Conservation (phyloP, 2,888 invertebrate species). For the Ormia ochracea region DNA sequence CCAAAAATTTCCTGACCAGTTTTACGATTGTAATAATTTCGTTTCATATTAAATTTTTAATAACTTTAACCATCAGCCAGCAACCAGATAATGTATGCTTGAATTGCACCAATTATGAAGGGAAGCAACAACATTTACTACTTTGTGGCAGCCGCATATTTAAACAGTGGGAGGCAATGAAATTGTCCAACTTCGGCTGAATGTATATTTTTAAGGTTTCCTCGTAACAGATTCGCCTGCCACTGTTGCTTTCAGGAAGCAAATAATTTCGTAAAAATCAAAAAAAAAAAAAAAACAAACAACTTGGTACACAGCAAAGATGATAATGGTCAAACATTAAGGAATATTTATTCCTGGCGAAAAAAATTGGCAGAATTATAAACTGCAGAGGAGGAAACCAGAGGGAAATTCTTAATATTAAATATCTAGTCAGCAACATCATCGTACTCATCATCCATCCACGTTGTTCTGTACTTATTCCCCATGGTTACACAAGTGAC, state of each 20-base stretch:
- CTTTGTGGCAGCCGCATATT: background rate
- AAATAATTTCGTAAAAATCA: slow-evolving; percentile 12
- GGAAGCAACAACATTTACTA: background rate
- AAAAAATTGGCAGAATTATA: background rate
- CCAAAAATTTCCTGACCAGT: background rate
- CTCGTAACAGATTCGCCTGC: background rate
- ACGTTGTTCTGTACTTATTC: slow-evolving; percentile 4
- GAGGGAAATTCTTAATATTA: slow-evolving; percentile 29
- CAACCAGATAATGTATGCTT: slow-evolving; percentile 12
- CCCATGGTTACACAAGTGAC: background rate
- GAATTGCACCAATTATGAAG: slow-evolving; percentile 42
- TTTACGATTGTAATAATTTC: slow-evolving; percentile 22
- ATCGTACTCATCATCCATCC: background rate
- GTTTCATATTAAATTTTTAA: slow-evolving; percentile 32
- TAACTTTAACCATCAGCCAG: slow-evolving; percentile 41
- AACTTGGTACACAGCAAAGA: slow-evolving; percentile 25
- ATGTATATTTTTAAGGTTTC: background rate
- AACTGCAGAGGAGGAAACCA: background rate
- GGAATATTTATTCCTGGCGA: slow-evolving; percentile 14
- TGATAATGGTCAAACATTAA: slow-evolving; percentile 45
- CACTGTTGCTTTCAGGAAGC: slow-evolving; percentile 6
- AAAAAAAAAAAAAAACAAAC: slow-evolving; percentile 12
- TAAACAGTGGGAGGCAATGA: background rate
- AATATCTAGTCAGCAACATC: slow-evolving; percentile 29
- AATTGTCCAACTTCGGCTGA: background rate